Conservation (phyloP, 1,140 invertebrate species). For the Tachypleus tridentatus region DNA sequence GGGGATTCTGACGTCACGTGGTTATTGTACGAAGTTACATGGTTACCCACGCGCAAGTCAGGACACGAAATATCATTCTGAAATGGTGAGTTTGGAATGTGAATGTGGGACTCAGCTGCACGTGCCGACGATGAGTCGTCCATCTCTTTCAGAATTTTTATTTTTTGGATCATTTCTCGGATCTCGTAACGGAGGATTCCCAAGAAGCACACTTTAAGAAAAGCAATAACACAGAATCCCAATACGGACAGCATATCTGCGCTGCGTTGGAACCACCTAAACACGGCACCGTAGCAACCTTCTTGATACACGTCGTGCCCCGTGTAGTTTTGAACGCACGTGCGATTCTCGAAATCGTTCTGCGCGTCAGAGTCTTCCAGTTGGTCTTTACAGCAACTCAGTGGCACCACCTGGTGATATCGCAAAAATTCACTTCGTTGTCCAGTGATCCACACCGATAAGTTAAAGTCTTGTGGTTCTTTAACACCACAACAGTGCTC, state of each 20-base stretch:
- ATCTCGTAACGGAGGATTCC: slow-evolving; percentile 72
- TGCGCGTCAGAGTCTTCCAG: background rate
- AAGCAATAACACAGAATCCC: slow-evolving; percentile 78
- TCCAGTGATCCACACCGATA: slow-evolving; percentile 17
- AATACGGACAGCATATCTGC: slow-evolving; percentile 69
- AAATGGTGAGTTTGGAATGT: no score
- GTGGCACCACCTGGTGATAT: slow-evolving; percentile 19
- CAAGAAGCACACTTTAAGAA: slow-evolving; percentile 77
- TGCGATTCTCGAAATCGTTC: slow-evolving; percentile 4
- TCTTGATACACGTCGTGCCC: slow-evolving; percentile 10
- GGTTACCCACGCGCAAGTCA: no score
- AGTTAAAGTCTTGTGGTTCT: slow-evolving; percentile 49
- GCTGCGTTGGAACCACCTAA: slow-evolving; percentile 58
- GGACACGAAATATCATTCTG: no score
- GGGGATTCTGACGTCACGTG: no score
- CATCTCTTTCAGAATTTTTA: slow-evolving; percentile 42
- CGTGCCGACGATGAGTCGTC: slow-evolving; percentile 27
- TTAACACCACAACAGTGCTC: slow-evolving; percentile 65
- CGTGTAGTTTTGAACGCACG: slow-evolving; percentile 14
- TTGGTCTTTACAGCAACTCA: slow-evolving; percentile 19
- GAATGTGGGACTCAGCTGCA: no score
- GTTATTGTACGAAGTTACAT: no score
- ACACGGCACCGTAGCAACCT: slow-evolving; percentile 55
- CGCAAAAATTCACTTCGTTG: slow-evolving; percentile 4
- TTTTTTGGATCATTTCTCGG: slow-evolving; percentile 81